A percentile compares a stretch with the other conserved stretches of the same genome.
Conservation (phyloP, 2,113 vertebrate species). For the Ariopsis seemanni region DNA sequence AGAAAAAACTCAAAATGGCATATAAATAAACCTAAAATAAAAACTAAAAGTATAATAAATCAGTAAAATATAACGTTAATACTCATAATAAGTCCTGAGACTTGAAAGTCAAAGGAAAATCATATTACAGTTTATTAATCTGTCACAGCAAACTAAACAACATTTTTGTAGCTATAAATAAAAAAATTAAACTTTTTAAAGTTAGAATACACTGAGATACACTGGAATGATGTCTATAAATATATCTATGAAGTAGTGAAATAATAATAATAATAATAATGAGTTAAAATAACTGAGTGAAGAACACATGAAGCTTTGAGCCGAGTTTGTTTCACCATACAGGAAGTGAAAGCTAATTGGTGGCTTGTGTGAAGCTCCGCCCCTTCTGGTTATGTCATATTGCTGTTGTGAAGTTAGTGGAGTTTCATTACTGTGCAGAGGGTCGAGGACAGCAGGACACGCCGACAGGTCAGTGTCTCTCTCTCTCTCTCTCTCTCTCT, state of each 20-base stretch:
- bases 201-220: not conserved
- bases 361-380: not conserved
- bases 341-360: conserved; percentile 8
- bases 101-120: not conserved
- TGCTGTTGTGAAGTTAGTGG: not conserved
- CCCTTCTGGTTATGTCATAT: not conserved
- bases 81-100: not conserved
- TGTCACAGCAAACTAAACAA: not conserved
- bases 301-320: not conserved
- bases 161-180: not conserved
- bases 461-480: conserved; percentile 15
- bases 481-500: not conserved
- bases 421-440: not conserved
- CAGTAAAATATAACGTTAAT: not conserved
- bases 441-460: not conserved
- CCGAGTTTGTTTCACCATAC: not conserved
- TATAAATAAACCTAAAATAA: not conserved
- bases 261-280: too few relatives aligned
- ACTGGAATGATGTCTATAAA: not conserved
- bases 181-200: not conserved
- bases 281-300: not conserved
- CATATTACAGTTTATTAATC: not conserved
- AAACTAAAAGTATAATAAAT: not conserved
- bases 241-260: too few relatives aligned
- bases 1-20: too few relatives aligned